Evolutionary conservation across 1,140 invertebrate species (phyloP), one percentile per base, ranked within the genome.

Genomic region (Drosophila insularis): DNA sequence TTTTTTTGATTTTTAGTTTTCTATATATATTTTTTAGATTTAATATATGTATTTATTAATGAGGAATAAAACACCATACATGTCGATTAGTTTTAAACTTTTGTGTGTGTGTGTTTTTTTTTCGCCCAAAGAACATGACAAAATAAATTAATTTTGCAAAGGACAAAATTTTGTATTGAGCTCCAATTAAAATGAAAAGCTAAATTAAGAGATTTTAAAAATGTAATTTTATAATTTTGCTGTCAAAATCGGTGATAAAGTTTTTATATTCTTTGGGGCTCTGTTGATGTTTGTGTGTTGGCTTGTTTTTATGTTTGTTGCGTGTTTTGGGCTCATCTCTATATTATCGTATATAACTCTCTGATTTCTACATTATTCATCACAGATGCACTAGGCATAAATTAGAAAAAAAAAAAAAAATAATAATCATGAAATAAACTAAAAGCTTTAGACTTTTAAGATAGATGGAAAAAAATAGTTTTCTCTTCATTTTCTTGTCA

Each of bases 11-110:
- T 65, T 39, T 32, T 55, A 64, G 19, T 54, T 43, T 53, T 68
- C 60, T 76, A 74, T 46, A 53, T 60, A 66, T 64, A 59, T 77
- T 46, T 53, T 75, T 50, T 50, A 50, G 17, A 21, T 50, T 50
- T 50, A 14, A 67, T 21, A 54, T 39, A 67, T 39, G 40, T 64
- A 55, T 53, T 53, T 53, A 53, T 31, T 68, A 63, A 59, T 63
- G 74, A 87, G 84, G 84, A 87, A 87, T 87, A 89, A 87, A 82
- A 87, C 82, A 87, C 82, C 82, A 89, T 89, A 87, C 80, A 80
- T 69, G 86, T 84, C 17, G 76, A 80, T 84, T 89, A 89, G 71
- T 87, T 70, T 79, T 81, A 77, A 75, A 46, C 71, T 60, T 32
- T 62, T 66, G 66, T 62, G 40, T 63, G 40, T 66, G 21, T 70